phyloP scores from a whole-genome alignment of 2,113 vertebrate species.

The Alexandromys fortis region DNA sequence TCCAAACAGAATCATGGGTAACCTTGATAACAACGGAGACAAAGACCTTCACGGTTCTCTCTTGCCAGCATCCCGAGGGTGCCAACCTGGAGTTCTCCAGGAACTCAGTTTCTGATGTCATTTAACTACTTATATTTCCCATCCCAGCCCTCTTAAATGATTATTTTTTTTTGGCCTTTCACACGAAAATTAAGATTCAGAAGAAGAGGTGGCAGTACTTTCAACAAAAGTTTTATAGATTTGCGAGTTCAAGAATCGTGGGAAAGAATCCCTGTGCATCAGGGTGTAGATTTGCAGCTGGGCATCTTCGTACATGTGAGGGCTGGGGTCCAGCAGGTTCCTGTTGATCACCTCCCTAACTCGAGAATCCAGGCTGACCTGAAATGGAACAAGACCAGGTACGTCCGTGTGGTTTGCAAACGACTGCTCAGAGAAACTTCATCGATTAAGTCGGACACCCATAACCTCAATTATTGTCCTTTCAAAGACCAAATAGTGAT shows the following conservation, averaged over 20 bases:
- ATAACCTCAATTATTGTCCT: neutral
- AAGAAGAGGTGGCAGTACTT: slow-evolving; percentile 87
- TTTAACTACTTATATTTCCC: slow-evolving; percentile 82
- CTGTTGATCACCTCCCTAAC: slow-evolving; percentile 92
- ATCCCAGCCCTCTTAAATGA: slow-evolving; percentile 78
- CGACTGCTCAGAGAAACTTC: slow-evolving; percentile 21
- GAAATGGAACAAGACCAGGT: slow-evolving; percentile 80
- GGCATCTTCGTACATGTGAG: slow-evolving; percentile 92
- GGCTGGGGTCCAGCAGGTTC: slow-evolving; percentile 89
- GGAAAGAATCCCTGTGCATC: slow-evolving; percentile 94
- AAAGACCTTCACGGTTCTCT: slow-evolving; percentile 83
- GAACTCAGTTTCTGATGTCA: slow-evolving; percentile 87
- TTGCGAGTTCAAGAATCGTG: slow-evolving; percentile 93
- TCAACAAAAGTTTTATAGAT: slow-evolving; percentile 90
- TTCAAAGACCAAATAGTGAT: neutral
- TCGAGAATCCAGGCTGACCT: slow-evolving; percentile 93
- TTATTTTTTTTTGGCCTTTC: slow-evolving; percentile 15
- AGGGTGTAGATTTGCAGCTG: slow-evolving; percentile 92
- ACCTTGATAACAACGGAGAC: slow-evolving; percentile 87
- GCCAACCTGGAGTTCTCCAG: slow-evolving; percentile 87
- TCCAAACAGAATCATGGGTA: slow-evolving; percentile 81
- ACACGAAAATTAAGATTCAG: slow-evolving; percentile 86
- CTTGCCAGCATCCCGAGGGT: slow-evolving; percentile 91
- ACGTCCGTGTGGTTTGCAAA: slow-evolving; percentile 2
- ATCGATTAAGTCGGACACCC: neutral